Base-by-base conservation (phyloP, 2,113 vertebrate species). In the Pithys albifrons region DNA sequence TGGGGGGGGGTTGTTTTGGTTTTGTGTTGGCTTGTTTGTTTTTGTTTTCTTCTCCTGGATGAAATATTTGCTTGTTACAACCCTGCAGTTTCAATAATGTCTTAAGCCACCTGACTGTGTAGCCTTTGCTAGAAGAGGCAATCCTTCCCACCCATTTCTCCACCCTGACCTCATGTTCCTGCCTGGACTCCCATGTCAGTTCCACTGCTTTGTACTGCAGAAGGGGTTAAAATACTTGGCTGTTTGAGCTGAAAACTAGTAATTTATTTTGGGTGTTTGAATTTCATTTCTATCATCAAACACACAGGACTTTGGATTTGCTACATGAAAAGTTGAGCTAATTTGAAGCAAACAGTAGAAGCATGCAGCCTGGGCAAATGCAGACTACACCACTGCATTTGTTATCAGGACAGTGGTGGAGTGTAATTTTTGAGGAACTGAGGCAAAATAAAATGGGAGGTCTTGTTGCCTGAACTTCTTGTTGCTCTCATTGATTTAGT, bases 141-240 rank as follows among this genome's bases (percentile, higher is more conserved):
- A 41, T 89, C 41, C 28, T 64, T 80, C 51, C 39, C 29, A 67
- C 29, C 35, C 33, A 7, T 82, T 74, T 61, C 22, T 88, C 41
- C 22, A 28, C 19, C 11, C 28, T 27, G 45, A 12, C 37, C 29
- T 29, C 43, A 1, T 33, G 25, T 85, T 89, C 62, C 29, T 39
- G 48, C 19, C 17, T 10, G 1, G 82, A 39, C 24, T 67, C 27
- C 35, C 0, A 0, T 55, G 14, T 78, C 57, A 54, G 1, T 81
- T 64, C 48, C 18, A 3, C 39, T 78, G 73, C 48, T 29, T 71
- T 85, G 28, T 78, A 87, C 46, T 95, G 33, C n/a, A 28, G 41
- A 27, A 67, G 29, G 27, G 91, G 12, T 89, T 78, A 16, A 1
- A 82, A 3, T 67, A 16, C 31, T 46, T 49, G 37, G 23, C 29